Evolutionary conservation across 2,113 vertebrate species (phyloP).

Genomic region (Peromyscus polionotus): DNA sequence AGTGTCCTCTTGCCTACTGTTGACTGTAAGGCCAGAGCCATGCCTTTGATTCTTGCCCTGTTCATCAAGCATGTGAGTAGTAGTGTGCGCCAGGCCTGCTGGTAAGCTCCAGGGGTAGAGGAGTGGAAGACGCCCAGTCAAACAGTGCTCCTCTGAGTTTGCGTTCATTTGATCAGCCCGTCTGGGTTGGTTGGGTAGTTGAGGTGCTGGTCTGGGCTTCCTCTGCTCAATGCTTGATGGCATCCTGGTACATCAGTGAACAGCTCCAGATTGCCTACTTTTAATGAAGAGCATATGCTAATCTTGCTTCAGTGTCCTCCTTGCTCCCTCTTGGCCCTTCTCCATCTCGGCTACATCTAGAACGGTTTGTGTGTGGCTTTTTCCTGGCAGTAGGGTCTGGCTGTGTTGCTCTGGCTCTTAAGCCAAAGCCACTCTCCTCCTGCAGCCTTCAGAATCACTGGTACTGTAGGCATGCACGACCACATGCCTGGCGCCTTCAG

Average conservation of each 20-base stretch:
- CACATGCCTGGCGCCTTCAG: background rate
- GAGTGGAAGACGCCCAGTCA: accelerated
- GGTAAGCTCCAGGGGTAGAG: background rate
- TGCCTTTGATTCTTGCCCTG: background rate
- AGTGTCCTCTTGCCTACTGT: background rate
- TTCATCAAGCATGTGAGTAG: background rate
- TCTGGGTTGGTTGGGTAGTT: background rate
- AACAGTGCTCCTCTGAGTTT: background rate
- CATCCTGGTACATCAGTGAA: too few relatives aligned
- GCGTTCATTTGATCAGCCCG: background rate
- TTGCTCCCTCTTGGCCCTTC: background rate
- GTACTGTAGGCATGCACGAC: too few relatives aligned
- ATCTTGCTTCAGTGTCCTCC: accelerated
- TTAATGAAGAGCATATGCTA: background rate
- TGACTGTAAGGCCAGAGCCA: background rate
- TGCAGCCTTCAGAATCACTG: too few relatives aligned
- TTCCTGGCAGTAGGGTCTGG: background rate
- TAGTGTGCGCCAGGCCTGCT: accelerated
- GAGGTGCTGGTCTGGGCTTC: accelerated
- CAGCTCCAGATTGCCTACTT: accelerated
- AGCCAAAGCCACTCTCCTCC: background rate
- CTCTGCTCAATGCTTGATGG: accelerated
- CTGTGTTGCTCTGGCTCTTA: background rate
- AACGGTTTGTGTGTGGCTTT: background rate
- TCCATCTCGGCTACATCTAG: background rate